Evolutionary conservation across 2,113 vertebrate genomes (phyloP).

Genomic region (mouse (Mus musculus)): GRCm39 chr6:98239001-98239500

Average conservation of each 20-base stretch:
- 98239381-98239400: not conserved
- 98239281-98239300: slow-evolving; percentile 10
- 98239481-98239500: not conserved
- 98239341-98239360: not conserved
- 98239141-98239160: not conserved
- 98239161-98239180: not conserved
- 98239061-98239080: not conserved
- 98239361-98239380: not conserved
- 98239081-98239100: not conserved
- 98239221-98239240: not conserved
- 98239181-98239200: not conserved
- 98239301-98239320: not conserved
- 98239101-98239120: not conserved
- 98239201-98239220: slow-evolving; percentile 19
- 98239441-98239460: not conserved
- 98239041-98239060: not conserved
- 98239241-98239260: not conserved
- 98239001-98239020: slow-evolving; percentile 10
- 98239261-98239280: not conserved
- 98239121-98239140: not conserved
- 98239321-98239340: not conserved
- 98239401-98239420: rapidly evolving
- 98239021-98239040: not conserved
- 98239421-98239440: rapidly evolving
- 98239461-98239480: not conserved